Evolutionary conservation across 2,888 invertebrate species (phyloP), one percentile per base, ranked within the genome.

Genomic region (Strigamia crassipes): DNA sequence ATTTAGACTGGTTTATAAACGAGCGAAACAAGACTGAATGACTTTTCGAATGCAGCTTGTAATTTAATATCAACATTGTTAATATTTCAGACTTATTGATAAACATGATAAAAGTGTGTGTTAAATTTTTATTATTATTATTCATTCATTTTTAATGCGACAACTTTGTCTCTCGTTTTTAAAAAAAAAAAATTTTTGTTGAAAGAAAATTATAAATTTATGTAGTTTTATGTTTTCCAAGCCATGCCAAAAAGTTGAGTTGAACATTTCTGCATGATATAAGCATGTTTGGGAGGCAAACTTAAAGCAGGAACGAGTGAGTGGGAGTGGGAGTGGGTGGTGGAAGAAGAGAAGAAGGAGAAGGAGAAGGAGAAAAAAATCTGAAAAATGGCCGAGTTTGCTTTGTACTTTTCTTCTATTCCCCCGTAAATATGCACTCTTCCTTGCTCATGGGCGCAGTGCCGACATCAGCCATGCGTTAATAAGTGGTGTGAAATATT

Each of bases 351-450:
- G 12, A 66, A 66, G 21, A 66, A 66, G 61, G 61, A 21, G 23
- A 23, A 18, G n/a, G n/a, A n/a, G n/a, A n/a, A n/a, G n/a, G n/a
- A 51, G 10, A 51, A 66, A 66, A 66, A 66, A 66, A 66, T 66
- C 61, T 66, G 61, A 66, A 66, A 66, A 66, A 66, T 66, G 61
- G 21, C 61, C 61, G 61, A 66, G 61, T 66, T 66, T 66, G 61
- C 61, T 66, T 66, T 66, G 61, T 66, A 66, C 61, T 66, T 66
- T 66, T 66, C 61, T 66, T 66, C 61, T 66, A 66, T 66, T 66
- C 61, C 61, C 51, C 61, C 18, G 61, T 66, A 66, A 66, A 66
- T 66, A 66, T 66, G 61, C 61, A 66, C 61, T 51, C 51, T 66
- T 66, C 61, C 61, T 66, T 23, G 61, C 61, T 66, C 18, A 66